phyloP scores from a whole-genome alignment of 2,113 vertebrate genomes.

The Bostrychus sinensis region DNA sequence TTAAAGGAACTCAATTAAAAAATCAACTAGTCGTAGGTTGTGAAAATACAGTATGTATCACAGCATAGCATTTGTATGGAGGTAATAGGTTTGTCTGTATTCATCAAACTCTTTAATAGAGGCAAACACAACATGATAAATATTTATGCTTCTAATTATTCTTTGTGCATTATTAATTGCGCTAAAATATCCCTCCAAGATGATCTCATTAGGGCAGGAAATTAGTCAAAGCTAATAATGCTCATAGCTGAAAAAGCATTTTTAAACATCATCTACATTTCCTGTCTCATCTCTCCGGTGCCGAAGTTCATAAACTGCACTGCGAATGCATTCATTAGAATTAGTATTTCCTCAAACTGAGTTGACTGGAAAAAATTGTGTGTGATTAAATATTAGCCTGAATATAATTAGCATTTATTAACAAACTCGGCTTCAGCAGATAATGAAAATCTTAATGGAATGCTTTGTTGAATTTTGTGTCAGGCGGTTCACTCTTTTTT shows the following conservation, averaged over 20 bases:
- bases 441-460: conserved; percentile 76
- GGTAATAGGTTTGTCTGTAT: conserved; percentile 29
- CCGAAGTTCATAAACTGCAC: conserved; percentile 62
- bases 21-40: background rate
- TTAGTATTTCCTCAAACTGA: conserved; percentile 68
- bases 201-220: conserved; percentile 77
- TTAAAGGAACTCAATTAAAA: too few species aligned
- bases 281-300: conserved; percentile 48
- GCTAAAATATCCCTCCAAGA: conserved; percentile 77
- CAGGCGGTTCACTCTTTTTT: conserved; percentile 21
- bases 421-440: conserved; percentile 62
- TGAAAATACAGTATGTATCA: background rate
- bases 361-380: conserved; percentile 69
- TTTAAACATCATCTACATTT: conserved; percentile 69
- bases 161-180: conserved; percentile 81
- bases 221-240: conserved; percentile 80
- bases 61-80: background rate
- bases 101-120: conserved; percentile 45
- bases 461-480: conserved; percentile 65
- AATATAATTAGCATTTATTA: conserved; percentile 82
- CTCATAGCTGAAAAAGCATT: conserved; percentile 75
- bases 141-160: conserved; percentile 80
- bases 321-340: conserved; percentile 62
- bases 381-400: conserved; percentile 81
- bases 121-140: conserved; percentile 71